A percentile compares a stretch with the other conserved stretches of the same genome.
Evolutionary conservation across 2,888 invertebrate genomes (phyloP).

Genomic region (Sminthurinus aureus): DNA sequence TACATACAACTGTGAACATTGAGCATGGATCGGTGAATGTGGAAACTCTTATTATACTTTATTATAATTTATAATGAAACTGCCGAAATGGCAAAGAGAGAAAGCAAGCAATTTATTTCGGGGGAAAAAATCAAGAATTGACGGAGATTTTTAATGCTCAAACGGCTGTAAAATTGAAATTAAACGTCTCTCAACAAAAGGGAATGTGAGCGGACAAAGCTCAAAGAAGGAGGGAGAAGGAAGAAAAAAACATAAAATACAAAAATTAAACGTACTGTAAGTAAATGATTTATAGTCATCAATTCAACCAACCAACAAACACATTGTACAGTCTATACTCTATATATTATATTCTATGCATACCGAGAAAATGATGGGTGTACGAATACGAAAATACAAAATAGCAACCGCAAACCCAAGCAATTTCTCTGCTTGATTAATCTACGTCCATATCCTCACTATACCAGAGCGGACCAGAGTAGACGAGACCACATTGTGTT

Average conservation of each 20-base stretch:
- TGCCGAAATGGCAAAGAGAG: neutral
- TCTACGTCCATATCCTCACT: neutral
- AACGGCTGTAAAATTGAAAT: neutral
- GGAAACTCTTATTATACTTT: neutral
- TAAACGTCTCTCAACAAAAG: neutral
- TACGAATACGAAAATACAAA: neutral
- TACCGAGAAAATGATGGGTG: too few relatives aligned
- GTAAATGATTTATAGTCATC: conserved; percentile 1
- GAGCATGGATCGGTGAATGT: neutral
- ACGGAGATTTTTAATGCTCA: neutral
- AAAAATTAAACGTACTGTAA: neutral
- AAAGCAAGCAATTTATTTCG: neutral
- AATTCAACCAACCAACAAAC: neutral
- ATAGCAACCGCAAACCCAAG: neutral
- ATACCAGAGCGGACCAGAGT: neutral
- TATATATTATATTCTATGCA: neutral
- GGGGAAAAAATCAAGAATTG: neutral
- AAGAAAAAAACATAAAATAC: neutral
- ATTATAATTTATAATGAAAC: neutral
- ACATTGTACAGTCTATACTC: neutral
- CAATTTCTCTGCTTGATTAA: conserved; percentile 8
- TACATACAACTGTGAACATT: too few relatives aligned
- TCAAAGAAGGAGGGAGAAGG: neutral
- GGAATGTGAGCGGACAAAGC: neutral
- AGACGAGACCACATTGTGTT: too few relatives aligned